Base-by-base conservation (phyloP, 1,140 invertebrate genomes). In the Conus ventricosus region DNA sequence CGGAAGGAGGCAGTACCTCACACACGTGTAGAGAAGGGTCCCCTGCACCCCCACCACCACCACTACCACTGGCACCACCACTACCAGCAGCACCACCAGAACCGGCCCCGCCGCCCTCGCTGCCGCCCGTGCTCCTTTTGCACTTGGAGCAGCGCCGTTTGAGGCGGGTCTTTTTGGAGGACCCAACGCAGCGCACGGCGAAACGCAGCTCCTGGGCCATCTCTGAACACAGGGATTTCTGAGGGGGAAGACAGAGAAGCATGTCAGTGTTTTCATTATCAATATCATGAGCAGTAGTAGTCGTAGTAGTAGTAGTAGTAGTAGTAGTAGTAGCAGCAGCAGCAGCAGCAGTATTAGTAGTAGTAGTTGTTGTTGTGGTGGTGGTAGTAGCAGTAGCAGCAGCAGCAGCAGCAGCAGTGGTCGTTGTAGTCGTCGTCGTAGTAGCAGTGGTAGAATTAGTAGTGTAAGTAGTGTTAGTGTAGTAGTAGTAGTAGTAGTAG, bases 161-260 rank as follows among this genome's bases (percentile, higher is more conserved):
- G 54, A 90, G 89, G 27, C 81, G 90, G 17, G 92, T 93, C 88
- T 93, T 93, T 88, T 94, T 93, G 20, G 94, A 92, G 5, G 97
- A 97, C 27, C 97, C 98, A 90, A 97, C 97, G 94, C 98, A 99
- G 76, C 97, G 96, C 91, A 99, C 96, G 7, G 98, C 98, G 94
- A 99, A 99, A 39, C 98, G 96, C 81, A 99, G 95, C 95, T 99
- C 98, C 95, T 99, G 97, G 13, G 97, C 97, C 98, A 99, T 99
- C 96, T 99, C 98, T 7, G 98, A 97, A 94, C 98, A 99, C 60
- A 99, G 94, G 11, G 98, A 98, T 96, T 99, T 97, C 93, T 97
- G 96, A n/a, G 5, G 95, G 92, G 23, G 67, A 71, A 71, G 20
- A 71, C 13, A 71, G 67, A 71, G 23, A 71, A 71, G 20, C 6